Conservation (phyloP, 2,797 vertebrate genomes). For the Macroramphosus scolopax region DNA sequence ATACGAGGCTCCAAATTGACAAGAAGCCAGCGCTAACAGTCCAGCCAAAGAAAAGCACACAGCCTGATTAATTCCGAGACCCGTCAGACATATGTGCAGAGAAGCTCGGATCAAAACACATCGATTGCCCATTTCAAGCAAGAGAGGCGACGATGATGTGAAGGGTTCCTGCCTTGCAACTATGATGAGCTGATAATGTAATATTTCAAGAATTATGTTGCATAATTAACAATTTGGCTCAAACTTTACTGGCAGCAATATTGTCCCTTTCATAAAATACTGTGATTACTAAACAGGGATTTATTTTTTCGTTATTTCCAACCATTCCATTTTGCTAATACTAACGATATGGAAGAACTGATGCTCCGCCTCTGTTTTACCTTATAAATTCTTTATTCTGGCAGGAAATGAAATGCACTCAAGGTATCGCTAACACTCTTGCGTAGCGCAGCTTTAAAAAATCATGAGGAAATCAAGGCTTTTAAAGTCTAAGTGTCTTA, state of each 20-base stretch:
- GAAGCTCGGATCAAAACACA: conserved; percentile 25
- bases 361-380: no score
- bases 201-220: no score
- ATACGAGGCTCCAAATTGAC: conserved; percentile 22
- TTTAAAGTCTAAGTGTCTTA: no score
- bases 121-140: neutral
- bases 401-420: no score
- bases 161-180: neutral
- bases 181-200: neutral
- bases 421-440: no score
- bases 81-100: conserved; percentile 16
- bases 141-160: neutral
- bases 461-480: no score
- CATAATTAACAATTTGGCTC: conserved; percentile 30
- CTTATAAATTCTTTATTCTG: no score
- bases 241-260: conserved; percentile 17
- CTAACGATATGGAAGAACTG: no score
- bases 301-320: no score
- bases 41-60: conserved; percentile 23
- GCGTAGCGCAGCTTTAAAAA: no score
- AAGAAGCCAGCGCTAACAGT: conserved; percentile 34
- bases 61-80: conserved; percentile 3
- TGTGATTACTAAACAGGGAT: no score
- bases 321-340: no score
- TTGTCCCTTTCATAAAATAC: conserved; percentile 11